Conservation (phyloP, 2,888 invertebrate genomes). For the Oscheius onirici region DNA sequence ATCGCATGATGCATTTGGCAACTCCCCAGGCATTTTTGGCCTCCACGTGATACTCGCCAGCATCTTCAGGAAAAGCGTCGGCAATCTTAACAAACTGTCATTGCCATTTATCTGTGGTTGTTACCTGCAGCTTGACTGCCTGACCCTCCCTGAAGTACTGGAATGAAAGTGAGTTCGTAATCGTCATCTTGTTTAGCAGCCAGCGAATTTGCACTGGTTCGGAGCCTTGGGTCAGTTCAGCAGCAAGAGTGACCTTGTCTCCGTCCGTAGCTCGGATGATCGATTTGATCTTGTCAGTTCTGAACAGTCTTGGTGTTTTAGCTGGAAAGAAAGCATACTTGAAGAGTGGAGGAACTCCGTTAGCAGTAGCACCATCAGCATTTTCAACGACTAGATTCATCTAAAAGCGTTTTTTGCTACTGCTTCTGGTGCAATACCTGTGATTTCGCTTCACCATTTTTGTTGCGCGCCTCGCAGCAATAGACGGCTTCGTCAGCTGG, state of each 20-base stretch:
- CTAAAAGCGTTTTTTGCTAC: conserved; percentile 35
- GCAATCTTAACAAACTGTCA: conserved; percentile 50
- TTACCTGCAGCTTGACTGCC: conserved; percentile 34
- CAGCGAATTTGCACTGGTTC: conserved; percentile 68
- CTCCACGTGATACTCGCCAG: conserved; percentile 77
- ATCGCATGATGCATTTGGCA: conserved; percentile 50
- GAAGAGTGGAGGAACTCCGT: conserved; percentile 59
- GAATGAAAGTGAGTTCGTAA: conserved; percentile 62
- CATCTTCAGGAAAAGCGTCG: conserved; percentile 71
- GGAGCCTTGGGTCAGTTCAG: conserved; percentile 59
- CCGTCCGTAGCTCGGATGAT: conserved; percentile 54
- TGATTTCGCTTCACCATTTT: conserved; percentile 81
- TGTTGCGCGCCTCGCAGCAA: conserved; percentile 81
- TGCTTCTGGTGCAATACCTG: conserved; percentile 71
- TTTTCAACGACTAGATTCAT: conserved; percentile 58
- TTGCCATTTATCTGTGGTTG: too few relatives aligned
- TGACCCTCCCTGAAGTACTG: conserved; percentile 47
- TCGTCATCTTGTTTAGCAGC: conserved; percentile 64
- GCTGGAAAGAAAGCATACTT: conserved; percentile 38
- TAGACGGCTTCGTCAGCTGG: conserved; percentile 77
- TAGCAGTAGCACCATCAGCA: conserved; percentile 45
- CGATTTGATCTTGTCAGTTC: conserved; percentile 51
- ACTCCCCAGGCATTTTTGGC: conserved; percentile 55
- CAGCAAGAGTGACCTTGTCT: conserved; percentile 53
- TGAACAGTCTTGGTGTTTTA: conserved; percentile 34